Conservation (phyloP, 37 sponge, comb jelly and placozoan genomes). For the Agelas oroides region DNA sequence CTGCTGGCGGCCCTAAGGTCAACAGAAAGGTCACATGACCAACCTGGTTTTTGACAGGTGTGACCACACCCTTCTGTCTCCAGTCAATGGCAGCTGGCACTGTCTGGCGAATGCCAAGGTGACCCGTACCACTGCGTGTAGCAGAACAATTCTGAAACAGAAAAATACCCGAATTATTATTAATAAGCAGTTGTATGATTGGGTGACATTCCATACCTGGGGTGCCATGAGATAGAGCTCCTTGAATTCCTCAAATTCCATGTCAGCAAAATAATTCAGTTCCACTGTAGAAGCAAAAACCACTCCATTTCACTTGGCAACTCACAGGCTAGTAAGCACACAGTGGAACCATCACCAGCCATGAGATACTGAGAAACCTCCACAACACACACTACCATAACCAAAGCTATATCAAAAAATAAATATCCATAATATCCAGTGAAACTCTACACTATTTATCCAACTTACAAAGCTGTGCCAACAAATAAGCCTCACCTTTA, state of each 20-base stretch:
- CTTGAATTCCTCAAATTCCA: slow-evolving; percentile 72
- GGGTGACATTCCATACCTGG: slow-evolving; percentile 7
- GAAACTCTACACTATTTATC: too few relatives aligned
- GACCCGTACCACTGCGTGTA: slow-evolving; percentile 8
- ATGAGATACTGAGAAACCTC: too few relatives aligned
- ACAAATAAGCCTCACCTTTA: too few relatives aligned
- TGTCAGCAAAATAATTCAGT: slow-evolving; percentile 62
- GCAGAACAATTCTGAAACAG: slow-evolving; percentile 63
- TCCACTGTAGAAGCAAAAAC: slow-evolving; percentile 34
- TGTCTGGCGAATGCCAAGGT: not conserved
- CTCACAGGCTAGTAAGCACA: too few relatives aligned
- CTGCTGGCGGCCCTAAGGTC: too few relatives aligned
- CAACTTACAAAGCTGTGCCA: too few relatives aligned
- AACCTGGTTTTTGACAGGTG: slow-evolving; percentile 87
- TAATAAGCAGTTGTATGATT: not conserved
- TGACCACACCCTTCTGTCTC: slow-evolving; percentile 62
- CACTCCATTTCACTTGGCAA: too few relatives aligned
- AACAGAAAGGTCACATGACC: too few relatives aligned
- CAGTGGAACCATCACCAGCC: too few relatives aligned
- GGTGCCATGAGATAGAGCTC: slow-evolving; percentile 47
- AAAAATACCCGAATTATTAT: not conserved
- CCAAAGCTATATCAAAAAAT: too few relatives aligned
- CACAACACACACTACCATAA: too few relatives aligned
- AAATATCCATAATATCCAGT: too few relatives aligned
- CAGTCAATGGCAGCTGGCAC: slow-evolving; percentile 69